Conservation (phyloP, 2,888 invertebrate genomes). For the Cerastoderma edule region DNA sequence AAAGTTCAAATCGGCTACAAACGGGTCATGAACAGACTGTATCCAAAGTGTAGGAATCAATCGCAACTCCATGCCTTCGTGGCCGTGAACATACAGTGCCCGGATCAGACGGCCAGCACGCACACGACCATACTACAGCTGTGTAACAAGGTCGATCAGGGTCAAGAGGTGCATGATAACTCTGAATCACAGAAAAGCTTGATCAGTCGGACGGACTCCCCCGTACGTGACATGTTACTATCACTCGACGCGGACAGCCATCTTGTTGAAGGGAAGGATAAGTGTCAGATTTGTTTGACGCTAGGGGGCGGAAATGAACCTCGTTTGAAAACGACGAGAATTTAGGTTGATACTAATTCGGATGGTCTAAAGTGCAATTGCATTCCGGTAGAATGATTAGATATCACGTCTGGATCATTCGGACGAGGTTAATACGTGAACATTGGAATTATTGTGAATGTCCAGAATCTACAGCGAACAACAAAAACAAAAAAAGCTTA, state of each 20-base stretch:
- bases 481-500: no score
- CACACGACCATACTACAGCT: slow-evolving; percentile 17
- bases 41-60: slow-evolving; percentile 18
- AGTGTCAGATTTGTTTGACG: slow-evolving; percentile 19
- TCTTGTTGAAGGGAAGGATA: slow-evolving; percentile 13
- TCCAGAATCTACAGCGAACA: no score
- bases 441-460: no score
- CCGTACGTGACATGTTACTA: slow-evolving; percentile 4
- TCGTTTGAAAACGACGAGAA: slow-evolving; percentile 6
- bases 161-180: neutral
- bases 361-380: no score
- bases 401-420: no score
- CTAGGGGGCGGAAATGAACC: neutral
- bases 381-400: no score
- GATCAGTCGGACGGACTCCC: slow-evolving; percentile 10
- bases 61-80: slow-evolving; percentile 2
- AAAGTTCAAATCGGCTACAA: slow-evolving; percentile 70
- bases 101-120: slow-evolving; percentile 2
- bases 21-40: slow-evolving; percentile 16
- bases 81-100: slow-evolving; percentile 17
- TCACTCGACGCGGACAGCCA: slow-evolving; percentile 6
- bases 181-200: slow-evolving; percentile 23
- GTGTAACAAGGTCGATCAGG: slow-evolving; percentile 11
- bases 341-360: no score
- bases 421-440: no score